Conservation (phyloP, 2,797 vertebrate genomes). For the Myotis myotis region DNA sequence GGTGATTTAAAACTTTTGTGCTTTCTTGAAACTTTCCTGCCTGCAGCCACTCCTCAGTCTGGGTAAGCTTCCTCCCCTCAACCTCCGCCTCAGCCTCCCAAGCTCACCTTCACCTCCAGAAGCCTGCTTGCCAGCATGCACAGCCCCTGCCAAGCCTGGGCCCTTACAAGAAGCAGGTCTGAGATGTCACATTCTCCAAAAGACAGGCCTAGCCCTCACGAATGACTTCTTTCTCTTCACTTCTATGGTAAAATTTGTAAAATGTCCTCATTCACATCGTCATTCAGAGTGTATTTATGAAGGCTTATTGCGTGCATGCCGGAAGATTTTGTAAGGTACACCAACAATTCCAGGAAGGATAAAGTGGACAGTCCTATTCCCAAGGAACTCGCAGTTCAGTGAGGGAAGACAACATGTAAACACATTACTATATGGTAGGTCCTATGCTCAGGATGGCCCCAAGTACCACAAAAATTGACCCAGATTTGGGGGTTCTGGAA, state of each 20-base stretch:
- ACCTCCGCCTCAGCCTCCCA: not conserved
- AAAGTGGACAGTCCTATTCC: not conserved
- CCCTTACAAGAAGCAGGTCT: not conserved
- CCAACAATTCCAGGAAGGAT: not conserved
- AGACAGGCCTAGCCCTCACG: slow-evolving; percentile 3
- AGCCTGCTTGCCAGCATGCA: not conserved
- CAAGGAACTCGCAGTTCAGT: not conserved
- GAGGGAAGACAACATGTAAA: not conserved
- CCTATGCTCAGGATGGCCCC: not conserved
- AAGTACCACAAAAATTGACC: not conserved
- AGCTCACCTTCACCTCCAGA: not conserved
- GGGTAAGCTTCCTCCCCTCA: not conserved
- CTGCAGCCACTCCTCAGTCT: not conserved
- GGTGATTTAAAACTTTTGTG: not conserved
- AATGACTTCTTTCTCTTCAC: slow-evolving; percentile 55
- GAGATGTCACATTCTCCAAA: slow-evolving; percentile 9
- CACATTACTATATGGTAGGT: not conserved
- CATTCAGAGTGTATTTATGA: slow-evolving; percentile 11
- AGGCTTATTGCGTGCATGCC: not conserved
- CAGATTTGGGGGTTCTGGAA: not conserved
- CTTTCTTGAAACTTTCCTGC: not conserved
- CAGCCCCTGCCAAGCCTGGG: not conserved
- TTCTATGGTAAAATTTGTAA: not conserved
- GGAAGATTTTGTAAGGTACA: not conserved
- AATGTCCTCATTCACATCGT: not conserved